Conservation (phyloP, 1,140 invertebrate species). For the Panagrolaimus sp. region DNA sequence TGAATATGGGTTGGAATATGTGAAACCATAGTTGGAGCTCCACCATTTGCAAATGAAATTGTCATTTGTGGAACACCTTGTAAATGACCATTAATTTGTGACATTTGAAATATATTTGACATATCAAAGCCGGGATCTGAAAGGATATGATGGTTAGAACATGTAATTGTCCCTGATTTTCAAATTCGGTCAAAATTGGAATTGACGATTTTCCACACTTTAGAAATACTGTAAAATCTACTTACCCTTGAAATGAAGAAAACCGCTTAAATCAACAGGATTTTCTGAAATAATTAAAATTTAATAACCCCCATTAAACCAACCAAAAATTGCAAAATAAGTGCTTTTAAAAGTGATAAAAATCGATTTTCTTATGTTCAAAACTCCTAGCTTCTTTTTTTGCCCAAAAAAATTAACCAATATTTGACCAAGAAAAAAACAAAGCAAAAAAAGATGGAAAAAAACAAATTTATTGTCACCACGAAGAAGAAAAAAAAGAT, state of each 20-base stretch:
- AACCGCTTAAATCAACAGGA: constrained; percentile 4
- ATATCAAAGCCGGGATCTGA: constrained; percentile 18
- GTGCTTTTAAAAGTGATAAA: neutral
- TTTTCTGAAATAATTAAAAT: constrained; percentile 2
- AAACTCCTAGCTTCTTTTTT: neutral
- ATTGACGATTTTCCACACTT: no score
- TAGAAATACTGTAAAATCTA: no score
- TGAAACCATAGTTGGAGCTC: neutral
- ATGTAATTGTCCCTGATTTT: no score
- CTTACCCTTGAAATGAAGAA: constrained; percentile 7
- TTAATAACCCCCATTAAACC: neutral
- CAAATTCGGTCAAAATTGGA: no score
- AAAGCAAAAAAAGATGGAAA: neutral
- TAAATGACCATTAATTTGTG: constrained; percentile 18
- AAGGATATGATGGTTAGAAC: no score
- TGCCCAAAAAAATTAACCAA: no score
- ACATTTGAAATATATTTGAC: constrained; percentile 12
- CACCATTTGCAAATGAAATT: neutral
- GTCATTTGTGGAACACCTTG: neutral
- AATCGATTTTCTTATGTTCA: no score
- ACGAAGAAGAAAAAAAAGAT: no score
- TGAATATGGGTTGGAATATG: neutral
- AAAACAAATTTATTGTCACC: neutral
- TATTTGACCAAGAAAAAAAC: neutral
- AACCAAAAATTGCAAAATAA: neutral